Conservation (phyloP, 2,113 vertebrate species). For the Tympanuchus pallidicinctus region DNA sequence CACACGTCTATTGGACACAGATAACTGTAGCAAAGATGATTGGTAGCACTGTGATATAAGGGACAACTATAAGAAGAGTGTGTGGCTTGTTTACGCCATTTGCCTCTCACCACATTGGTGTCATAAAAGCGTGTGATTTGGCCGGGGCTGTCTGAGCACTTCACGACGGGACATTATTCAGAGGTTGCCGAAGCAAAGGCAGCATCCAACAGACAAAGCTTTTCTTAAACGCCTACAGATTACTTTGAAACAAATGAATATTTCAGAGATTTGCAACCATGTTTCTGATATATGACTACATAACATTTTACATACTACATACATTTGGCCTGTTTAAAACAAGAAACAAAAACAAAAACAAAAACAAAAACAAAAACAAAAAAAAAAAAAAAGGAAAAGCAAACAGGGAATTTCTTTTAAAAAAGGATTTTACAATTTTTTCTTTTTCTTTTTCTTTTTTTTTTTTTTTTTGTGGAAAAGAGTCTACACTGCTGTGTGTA, state of each 20-base stretch:
- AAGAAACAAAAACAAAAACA: neutral
- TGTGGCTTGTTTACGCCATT: too few species aligned
- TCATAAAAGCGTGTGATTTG: too few species aligned
- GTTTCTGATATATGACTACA: neutral
- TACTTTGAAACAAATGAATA: neutral
- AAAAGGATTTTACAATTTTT: neutral
- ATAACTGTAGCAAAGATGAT: too few species aligned
- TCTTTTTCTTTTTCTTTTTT: too few species aligned
- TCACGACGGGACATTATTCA: too few species aligned
- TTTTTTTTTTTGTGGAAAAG: neutral
- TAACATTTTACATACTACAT: neutral
- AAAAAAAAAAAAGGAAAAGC: neutral
- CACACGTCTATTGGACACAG: too few species aligned
- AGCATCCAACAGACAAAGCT: neutral
- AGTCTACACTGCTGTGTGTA: neutral
- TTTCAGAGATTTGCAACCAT: neutral
- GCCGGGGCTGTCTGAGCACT: too few species aligned
- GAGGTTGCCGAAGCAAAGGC: too few species aligned
- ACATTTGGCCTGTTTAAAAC: neutral
- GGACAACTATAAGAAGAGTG: too few species aligned
- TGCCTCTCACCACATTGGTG: too few species aligned
- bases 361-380: neutral
- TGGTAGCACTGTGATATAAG: too few species aligned
- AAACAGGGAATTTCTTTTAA: neutral
- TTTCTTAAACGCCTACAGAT: neutral